Evolutionary conservation across 2,888 invertebrate species (phyloP).

Genomic region (Mayetiola destructor): DNA sequence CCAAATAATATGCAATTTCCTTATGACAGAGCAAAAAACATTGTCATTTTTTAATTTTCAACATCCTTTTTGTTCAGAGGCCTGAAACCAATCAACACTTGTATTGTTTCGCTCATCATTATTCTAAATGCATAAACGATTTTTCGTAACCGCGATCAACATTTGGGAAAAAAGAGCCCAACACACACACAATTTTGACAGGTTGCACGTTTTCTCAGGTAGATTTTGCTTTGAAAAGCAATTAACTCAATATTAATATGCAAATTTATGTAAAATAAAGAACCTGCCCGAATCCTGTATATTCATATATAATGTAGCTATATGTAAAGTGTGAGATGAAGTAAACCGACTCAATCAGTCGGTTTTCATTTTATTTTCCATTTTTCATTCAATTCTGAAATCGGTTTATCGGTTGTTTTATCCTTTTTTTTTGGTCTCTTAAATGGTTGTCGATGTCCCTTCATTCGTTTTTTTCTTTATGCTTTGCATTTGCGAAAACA

Average conservation of each 20-base stretch:
- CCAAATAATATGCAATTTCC: no score
- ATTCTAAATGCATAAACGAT: no score
- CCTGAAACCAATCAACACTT: no score
- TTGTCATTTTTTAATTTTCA: no score
- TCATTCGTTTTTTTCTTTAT: not conserved
- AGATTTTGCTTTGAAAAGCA: constrained; percentile 14
- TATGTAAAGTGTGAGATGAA: no score
- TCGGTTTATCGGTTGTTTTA: not conserved
- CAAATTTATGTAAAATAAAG: constrained; percentile 16
- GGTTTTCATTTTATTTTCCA: not conserved
- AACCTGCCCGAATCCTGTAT: not conserved
- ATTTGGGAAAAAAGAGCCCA: no score
- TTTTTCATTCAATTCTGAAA: no score
- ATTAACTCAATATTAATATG: constrained; percentile 17
- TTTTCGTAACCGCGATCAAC: no score
- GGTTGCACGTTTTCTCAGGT: not conserved
- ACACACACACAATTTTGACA: no score
- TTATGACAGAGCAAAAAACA: no score
- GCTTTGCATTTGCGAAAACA: constrained; percentile 1
- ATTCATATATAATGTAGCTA: not conserved
- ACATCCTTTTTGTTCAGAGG: no score
- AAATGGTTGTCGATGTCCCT: not conserved
- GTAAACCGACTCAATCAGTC: not conserved
- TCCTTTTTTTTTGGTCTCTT: not conserved
- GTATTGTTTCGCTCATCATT: no score